Evolutionary conservation across 2,888 invertebrate genomes (phyloP).

Genomic region (Apomyelois bistriatella): DNA sequence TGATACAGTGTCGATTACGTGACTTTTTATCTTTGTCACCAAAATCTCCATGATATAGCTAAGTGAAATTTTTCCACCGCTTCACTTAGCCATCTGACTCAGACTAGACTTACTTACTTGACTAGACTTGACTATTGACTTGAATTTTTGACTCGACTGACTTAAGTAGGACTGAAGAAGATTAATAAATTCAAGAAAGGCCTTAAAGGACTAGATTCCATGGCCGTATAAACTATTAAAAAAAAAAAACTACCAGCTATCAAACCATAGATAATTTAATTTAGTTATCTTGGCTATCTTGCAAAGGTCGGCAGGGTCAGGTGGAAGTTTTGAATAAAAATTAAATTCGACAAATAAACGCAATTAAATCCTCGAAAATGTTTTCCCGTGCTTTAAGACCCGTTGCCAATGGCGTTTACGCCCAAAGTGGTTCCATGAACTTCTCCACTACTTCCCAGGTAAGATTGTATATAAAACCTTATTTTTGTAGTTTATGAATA

Average conservation of each 20-base stretch:
- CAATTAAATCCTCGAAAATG: slow-evolving; percentile 59
- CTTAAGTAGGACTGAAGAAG: too few species aligned
- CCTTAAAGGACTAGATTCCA: too few species aligned
- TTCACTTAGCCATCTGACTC: too few species aligned
- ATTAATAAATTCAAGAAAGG: too few species aligned
- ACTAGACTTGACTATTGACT: too few species aligned
- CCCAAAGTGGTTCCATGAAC: slow-evolving; percentile 79
- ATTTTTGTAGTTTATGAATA: neutral
- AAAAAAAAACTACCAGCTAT: slow-evolving; percentile 35
- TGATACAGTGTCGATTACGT: too few species aligned
- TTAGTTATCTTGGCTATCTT: slow-evolving; percentile 29
- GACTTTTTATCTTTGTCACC: too few species aligned
- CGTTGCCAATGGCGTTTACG: slow-evolving; percentile 52
- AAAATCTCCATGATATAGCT: too few species aligned
- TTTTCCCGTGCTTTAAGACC: slow-evolving; percentile 83
- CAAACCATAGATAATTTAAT: slow-evolving; percentile 11
- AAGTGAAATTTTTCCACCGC: too few species aligned
- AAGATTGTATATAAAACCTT: slow-evolving; percentile 21
- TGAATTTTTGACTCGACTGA: too few species aligned
- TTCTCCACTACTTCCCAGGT: slow-evolving; percentile 82
- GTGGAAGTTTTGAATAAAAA: slow-evolving; percentile 27
- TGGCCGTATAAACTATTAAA: too few species aligned
- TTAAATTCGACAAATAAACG: slow-evolving; percentile 15
- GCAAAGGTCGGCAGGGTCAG: slow-evolving; percentile 61
- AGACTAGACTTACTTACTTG: too few species aligned